Evolutionary conservation across 2,888 invertebrate genomes (phyloP), one percentile per base, ranked within the genome.

Genomic region (Agonopterix alstromeriana): DNA sequence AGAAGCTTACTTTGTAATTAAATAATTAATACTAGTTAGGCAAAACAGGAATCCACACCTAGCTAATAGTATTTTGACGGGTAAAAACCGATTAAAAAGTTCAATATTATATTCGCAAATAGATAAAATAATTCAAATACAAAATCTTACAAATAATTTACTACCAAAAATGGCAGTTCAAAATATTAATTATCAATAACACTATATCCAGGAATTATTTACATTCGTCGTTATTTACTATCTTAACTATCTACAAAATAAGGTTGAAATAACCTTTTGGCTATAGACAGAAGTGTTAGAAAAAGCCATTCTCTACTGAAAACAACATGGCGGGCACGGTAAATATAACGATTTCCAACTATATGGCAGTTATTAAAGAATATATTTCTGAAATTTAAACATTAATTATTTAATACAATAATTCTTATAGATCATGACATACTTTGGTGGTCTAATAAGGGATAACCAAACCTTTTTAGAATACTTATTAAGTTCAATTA

Each of bases 251-350:
- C 52, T 52, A 55, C 49, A 47, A 47, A 58, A 53, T 45, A 50
- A 53, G 45, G 45, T 40, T 43, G 42, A 46, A 46, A 8, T 36
- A 41, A 43, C 40, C 42, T 50, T 44, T 43, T 8, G 14, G 1
- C 42, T 45, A 48, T 51, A 50, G 42, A 47, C 52, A 51, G n/a
- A 45, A 43, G 43, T 45, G 44, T 38, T 48, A 45, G 52, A 52
- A 57, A 68, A 67, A 63, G 65, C 55, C 54, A 54, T 51, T 70
- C 68, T 71, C 55, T 73, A 73, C 70, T 71, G 60, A 50, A 56
- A 56, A 51, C 36, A 57, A 59, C 58, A 63, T 58, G 57, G 52
- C 49, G 61, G 65, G 60, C 46, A 48, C 41, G 48, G 48, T 46
- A 51, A 54, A 55, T 46, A 50, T 53, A 52, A 48, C 48, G 59